These are phyloP conservation scores for Paralichthys olivaceus DNA, from an alignment of 2,113 vertebrate genomes.

Conservation along the genomic window DNA sequence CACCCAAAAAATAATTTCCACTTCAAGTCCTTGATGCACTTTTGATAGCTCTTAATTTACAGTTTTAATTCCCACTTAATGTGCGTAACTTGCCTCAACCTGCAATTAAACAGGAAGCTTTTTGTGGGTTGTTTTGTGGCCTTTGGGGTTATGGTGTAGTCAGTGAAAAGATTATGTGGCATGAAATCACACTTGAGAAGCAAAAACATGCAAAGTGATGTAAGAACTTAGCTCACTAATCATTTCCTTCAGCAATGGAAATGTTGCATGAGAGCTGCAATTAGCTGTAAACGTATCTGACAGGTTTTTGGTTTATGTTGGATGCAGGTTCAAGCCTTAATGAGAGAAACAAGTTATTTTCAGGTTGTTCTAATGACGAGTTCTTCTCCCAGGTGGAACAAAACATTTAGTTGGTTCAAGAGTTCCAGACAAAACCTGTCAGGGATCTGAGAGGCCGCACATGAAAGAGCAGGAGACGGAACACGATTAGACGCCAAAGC, in stretches of 20 bases:
- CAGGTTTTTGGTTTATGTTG: not conserved
- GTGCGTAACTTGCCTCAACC: not conserved
- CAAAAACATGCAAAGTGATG: not conserved
- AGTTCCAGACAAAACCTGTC: not conserved
- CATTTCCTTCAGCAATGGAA: not conserved
- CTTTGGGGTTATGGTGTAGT: no score
- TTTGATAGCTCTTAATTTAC: conserved; percentile 13
- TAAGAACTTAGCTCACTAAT: not conserved
- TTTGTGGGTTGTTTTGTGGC: not conserved
- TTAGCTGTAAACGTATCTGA: conserved; percentile 8
- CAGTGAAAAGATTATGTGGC: not conserved
- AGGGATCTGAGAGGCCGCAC: not conserved
- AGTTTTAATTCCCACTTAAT: conserved; percentile 4
- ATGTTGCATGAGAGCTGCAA: conserved; percentile 27
- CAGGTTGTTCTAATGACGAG: conserved; percentile 19
- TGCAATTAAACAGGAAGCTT: not conserved
- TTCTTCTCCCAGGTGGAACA: not conserved
- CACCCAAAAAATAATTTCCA: not conserved
- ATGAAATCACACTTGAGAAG: not conserved
- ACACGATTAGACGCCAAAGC: no score
- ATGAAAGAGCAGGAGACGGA: not conserved
- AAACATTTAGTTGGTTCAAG: not conserved
- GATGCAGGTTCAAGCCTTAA: conserved; percentile 30
- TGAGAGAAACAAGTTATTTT: conserved; percentile 33
- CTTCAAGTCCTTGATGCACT: conserved; percentile 11